Base-by-base conservation (phyloP, 2,113 vertebrate species). In the Heterocephalus glaber region DNA sequence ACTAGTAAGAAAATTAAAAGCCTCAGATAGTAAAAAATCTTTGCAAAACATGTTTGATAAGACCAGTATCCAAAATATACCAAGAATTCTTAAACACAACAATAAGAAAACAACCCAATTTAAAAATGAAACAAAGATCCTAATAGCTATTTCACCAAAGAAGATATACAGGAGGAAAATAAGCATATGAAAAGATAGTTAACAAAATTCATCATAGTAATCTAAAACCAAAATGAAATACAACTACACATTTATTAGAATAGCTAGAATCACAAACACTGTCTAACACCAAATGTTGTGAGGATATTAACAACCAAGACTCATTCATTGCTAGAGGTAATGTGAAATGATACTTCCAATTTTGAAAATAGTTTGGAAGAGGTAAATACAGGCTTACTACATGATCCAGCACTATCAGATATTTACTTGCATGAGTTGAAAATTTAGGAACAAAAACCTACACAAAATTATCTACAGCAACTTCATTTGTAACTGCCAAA, bases 61-160 rank as follows among this genome's bases (percentile, higher is more conserved):
- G 13, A 85, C 77, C 56, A 8, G 41, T 49, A 89, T 66, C 20
- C 63, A 65, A 76, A 76, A 26, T 76, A 47, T 22, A 76, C 24
- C 11, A 76, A 76, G 72, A 76, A 76, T 30, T 14, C 72, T 76
- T 47, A 47, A 76, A 89, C 35, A 35, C 54, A 84, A 86, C 38
- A 92, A 44, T 38, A 95, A 63, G 35, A 90, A 70, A 85, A 63
- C 24, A 19, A 56, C n/a, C 77, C 77, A 92, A 6, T 88, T 5
- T 13, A 44, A n/a, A 94, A 95, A 81, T 19, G 24, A 41, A 68
- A 87, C 38, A 68, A 90, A 52, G 66, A 76, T 68, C 28, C 84
- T 7, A 94, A 92, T 22, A 89, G 24, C 44, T 47, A 90, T 24
- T 26, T 90, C 22, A 90, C 20, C 86, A 87, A 74, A 87, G 76